Evolutionary conservation across 2,888 invertebrate species (phyloP).

Genomic region (Protophormia terraenovae): DNA sequence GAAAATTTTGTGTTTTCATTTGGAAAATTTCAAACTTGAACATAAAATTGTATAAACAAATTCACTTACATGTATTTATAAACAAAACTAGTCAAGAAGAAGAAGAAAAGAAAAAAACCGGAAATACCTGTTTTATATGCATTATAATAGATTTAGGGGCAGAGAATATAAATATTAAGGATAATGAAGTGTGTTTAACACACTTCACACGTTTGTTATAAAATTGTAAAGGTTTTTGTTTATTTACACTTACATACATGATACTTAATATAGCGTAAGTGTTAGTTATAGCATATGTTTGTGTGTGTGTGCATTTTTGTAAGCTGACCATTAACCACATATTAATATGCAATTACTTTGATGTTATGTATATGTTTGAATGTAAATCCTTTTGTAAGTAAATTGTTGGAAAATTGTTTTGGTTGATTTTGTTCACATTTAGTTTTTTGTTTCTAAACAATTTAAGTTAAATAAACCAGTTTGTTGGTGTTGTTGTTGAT

Average conservation of each 20-base stretch:
- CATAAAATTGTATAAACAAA: conserved; percentile 18
- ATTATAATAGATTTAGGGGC: background rate
- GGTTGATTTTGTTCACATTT: background rate
- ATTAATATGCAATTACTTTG: conserved; percentile 49
- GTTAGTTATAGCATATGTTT: background rate
- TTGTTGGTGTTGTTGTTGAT: background rate
- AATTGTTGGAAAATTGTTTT: background rate
- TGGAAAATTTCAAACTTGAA: conserved; percentile 57
- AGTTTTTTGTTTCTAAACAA: conserved; percentile 9
- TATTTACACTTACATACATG: background rate
- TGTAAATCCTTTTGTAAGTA: background rate
- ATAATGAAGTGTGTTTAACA: conserved; percentile 59
- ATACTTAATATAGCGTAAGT: background rate
- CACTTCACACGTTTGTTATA: conserved; percentile 42
- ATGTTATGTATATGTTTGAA: background rate
- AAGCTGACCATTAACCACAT: conserved; percentile 37
- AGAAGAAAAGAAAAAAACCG: conserved; percentile 17
- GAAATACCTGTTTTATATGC: conserved; percentile 63
- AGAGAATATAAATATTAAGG: background rate
- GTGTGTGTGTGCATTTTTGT: no score
- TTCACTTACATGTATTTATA: background rate
- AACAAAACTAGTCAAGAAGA: background rate
- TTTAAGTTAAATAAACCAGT: conserved; percentile 25
- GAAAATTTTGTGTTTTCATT: conserved; percentile 55
- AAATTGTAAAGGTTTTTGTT: background rate